Base-by-base conservation (phyloP, 2,113 vertebrate genomes). In the Macquaria australasica region DNA sequence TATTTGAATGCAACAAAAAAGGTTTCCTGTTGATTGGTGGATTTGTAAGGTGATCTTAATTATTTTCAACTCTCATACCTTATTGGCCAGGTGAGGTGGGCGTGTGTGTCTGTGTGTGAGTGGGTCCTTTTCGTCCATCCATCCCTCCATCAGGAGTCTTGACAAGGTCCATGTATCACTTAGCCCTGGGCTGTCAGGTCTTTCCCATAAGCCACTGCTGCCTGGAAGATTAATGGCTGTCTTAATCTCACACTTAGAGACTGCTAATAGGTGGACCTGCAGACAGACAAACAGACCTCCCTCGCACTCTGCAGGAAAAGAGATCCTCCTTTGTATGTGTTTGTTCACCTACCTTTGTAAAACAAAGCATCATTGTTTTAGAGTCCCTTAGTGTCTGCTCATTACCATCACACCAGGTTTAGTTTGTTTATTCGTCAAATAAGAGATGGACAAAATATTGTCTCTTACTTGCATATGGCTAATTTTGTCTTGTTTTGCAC, bases 111-210 rank as follows among this genome's bases (percentile, higher is more conserved):
- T 64, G 28, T 75, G 63, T 56, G 59, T 14, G 37, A 37, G 64
- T 71, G 75, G 81, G 64, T 73, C 77, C 72, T 84, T 43, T 77
- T 82, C 10, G 15, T 83, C 76, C 62, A 37, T 43, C 83, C 77
- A 85, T 88, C 88, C 81, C 68, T 88, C 89, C 85, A 89, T 93
- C 92, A 91, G 73, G 51, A 71, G 60, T 70, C 68, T 64, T 84
- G 90, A 93, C 91, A 92, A 82, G 90, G 82, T 88, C 85, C 84
- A 90, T 93, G 93, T 89, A 92, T 92, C 89, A 94, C 81, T 92
- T 89, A 88, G 81, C 84, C 90, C 69, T 82, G 67, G 55, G 70
- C 86, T 92, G 91, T 89, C 89, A 84, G 79, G 88, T 72, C 82
- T 85, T 82, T 76, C 82, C 87, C 77, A 91, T 83, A 77, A 87